Conservation (phyloP, 2,888 invertebrate species). For the Luperina nickerlii region DNA sequence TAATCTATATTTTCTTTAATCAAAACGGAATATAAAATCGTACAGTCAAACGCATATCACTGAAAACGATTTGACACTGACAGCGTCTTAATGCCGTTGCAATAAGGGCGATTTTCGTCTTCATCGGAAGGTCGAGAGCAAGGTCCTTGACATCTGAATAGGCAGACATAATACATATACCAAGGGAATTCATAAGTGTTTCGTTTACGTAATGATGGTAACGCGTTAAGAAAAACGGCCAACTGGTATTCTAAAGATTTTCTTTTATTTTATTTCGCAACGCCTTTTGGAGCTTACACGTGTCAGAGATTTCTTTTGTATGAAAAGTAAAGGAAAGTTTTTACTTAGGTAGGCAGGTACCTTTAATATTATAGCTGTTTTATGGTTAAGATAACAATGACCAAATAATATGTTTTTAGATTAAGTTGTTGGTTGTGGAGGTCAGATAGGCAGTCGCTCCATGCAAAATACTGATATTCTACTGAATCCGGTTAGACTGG, state of each 20-base stretch:
- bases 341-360: background rate
- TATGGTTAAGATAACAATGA: background rate
- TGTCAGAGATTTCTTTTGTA: conserved; percentile 38
- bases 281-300: conserved; percentile 28
- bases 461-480: no score
- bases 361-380: background rate
- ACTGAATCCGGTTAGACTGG: no score
- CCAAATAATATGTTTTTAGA: background rate
- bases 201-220: conserved; percentile 47
- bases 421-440: background rate
- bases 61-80: background rate
- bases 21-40: conserved; percentile 8
- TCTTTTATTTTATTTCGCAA: conserved; percentile 40
- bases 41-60: no score
- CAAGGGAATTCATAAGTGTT: conserved; percentile 38
- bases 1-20: background rate
- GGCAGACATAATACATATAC: conserved; percentile 21
- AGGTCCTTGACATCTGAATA: conserved; percentile 20
- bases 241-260: conserved; percentile 43
- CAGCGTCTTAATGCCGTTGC: background rate
- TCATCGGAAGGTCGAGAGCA: conserved; percentile 19
- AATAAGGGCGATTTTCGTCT: no score
- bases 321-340: conserved; percentile 9
- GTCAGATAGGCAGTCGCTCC: background rate
- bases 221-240: conserved; percentile 37